Evolutionary conservation across 2,888 invertebrate species (phyloP).

Genomic region (Penaeus monodon): DNA sequence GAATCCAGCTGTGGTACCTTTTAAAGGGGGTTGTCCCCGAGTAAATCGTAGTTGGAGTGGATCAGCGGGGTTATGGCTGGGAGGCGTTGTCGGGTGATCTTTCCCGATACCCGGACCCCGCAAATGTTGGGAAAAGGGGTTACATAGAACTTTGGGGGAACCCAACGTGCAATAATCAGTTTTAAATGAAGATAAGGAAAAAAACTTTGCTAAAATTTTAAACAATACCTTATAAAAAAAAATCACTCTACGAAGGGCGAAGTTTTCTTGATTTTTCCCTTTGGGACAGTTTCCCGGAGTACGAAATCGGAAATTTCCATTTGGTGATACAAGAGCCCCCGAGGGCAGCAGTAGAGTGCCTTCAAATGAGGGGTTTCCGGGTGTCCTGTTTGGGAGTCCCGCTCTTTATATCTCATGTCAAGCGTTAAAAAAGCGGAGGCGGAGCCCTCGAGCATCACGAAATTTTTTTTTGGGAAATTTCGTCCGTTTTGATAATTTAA

Average conservation of each 20-base stretch:
- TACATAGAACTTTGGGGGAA: neutral
- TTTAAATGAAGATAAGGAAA: no score
- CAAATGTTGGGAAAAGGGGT: neutral
- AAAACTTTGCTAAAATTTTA: no score
- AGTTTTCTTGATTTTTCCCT: neutral
- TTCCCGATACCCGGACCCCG: neutral
- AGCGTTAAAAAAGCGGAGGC: no score
- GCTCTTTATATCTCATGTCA: no score
- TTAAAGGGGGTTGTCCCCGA: neutral
- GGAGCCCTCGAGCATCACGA: no score
- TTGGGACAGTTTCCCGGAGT: neutral
- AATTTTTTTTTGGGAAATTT: no score
- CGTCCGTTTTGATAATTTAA: no score
- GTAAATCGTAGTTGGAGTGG: neutral
- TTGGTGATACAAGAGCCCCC: neutral
- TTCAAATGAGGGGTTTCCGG: neutral
- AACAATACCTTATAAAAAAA: neutral
- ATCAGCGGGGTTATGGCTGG: neutral
- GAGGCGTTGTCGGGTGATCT: neutral
- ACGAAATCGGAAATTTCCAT: slow-evolving; percentile 1
- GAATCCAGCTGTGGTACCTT: no score
- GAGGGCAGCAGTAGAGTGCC: neutral
- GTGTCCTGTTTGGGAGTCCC: no score
- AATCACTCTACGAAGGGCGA: neutral
- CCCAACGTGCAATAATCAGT: no score